Evolutionary conservation across 2,888 invertebrate species (phyloP), one percentile per base, ranked within the genome.

Genomic region (Lampropteryx suffumata): DNA sequence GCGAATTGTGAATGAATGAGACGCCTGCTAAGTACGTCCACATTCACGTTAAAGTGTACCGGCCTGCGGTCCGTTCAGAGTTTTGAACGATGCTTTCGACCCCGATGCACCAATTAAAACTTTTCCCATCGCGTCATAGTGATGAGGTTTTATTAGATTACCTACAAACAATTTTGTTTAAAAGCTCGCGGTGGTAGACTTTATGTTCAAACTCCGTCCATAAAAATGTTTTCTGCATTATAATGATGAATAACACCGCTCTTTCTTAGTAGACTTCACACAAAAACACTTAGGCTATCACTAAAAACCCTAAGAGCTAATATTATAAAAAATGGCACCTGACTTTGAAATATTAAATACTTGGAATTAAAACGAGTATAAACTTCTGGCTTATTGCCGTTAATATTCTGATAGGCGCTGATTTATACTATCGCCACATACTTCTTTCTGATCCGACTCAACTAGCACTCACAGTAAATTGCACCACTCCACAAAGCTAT

Each of bases 61-160:
- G 48, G 57, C 58, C 59, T 67, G 65, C 62, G 70, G 68, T 57
- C 55, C 55, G 60, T 62, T 57, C 57, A 60, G 59, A 61, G 62
- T 61, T 62, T 65, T 58, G 64, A 64, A 55, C 57, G 59, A 55
- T 62, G 65, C 61, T 65, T 61, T 69, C 69, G 57, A 64, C 69
- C 71, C 67, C 69, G 68, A 66, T 72, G 71, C 67, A 61, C 69
- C 75, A 77, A 79, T 82, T 82, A 79, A 81, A 82, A 82, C 71
- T 79, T 82, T 72, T 55, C 45, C 53, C 55, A 52, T 58, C 51
- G 51, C 50, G 56, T 51, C 42, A 51, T 50, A 51, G 55, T 57
- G 59, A 61, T 58, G 57, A 61, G 59, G 48, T 55, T 62, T 59
- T 58, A 55, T 60, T 49, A 50, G 32, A 54, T 47, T 50, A n/a